A percentile compares a stretch with the other conserved stretches of the same genome.
Evolutionary conservation across 2,797 vertebrate genomes (phyloP).

Genomic region (Bradypodion pumilum): DNA sequence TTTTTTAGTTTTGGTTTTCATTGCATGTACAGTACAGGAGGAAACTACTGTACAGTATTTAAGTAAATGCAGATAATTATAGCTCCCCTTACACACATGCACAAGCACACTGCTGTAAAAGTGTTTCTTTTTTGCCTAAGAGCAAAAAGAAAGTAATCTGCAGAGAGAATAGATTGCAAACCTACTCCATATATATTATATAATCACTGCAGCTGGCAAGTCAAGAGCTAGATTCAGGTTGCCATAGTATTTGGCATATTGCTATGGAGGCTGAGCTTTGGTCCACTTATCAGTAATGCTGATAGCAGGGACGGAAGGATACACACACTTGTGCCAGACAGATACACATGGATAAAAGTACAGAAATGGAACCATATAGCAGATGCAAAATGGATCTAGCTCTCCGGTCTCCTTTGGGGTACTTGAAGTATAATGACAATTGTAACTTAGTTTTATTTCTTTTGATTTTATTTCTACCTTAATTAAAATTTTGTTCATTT

Average conservation of each 20-base stretch:
- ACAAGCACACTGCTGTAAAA: slow-evolving; percentile 30
- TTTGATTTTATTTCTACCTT: not conserved
- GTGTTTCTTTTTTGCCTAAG: slow-evolving; percentile 67
- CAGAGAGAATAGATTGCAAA: slow-evolving; percentile 69
- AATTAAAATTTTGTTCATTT: not conserved
- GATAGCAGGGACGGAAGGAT: slow-evolving; percentile 53
- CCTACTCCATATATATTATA: slow-evolving; percentile 79
- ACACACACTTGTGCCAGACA: slow-evolving; percentile 17
- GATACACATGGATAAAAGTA: slow-evolving; percentile 47
- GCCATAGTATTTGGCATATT: slow-evolving; percentile 75
- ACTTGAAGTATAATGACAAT: not conserved
- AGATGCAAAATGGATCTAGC: slow-evolving; percentile 37
- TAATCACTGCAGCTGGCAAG: slow-evolving; percentile 81
- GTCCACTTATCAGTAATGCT: slow-evolving; percentile 59
- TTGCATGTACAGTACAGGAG: slow-evolving; percentile 11
- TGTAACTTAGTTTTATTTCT: not conserved
- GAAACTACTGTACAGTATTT: slow-evolving; percentile 22
- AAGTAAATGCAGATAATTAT: slow-evolving; percentile 53
- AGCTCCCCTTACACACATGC: slow-evolving; percentile 43
- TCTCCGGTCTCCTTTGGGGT: slow-evolving; percentile 39
- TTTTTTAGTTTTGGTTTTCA: slow-evolving; percentile 23
- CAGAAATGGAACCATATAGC: slow-evolving; percentile 30
- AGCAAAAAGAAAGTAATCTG: slow-evolving; percentile 46
- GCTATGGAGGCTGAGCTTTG: slow-evolving; percentile 70
- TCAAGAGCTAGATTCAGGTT: slow-evolving; percentile 73